Evolutionary conservation across 2,888 invertebrate species (phyloP).

Genomic region (Xestia c-nigrum): DNA sequence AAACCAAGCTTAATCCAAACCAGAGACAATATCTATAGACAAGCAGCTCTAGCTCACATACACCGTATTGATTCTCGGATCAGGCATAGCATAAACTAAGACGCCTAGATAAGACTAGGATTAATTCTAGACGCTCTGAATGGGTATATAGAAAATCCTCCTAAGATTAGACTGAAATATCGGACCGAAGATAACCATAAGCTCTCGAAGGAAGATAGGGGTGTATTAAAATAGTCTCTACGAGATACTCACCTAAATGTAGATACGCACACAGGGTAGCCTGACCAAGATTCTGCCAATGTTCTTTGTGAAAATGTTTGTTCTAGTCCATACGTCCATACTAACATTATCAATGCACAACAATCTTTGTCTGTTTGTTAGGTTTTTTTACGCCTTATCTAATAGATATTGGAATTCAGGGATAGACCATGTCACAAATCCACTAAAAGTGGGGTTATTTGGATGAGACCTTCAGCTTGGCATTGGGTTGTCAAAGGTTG

Average conservation of each 20-base stretch:
- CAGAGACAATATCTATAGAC: not conserved
- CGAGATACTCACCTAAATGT: not conserved
- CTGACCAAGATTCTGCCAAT: not conserved
- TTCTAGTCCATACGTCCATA: too few species aligned
- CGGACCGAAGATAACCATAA: constrained; percentile 8
- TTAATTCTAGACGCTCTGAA: constrained; percentile 31
- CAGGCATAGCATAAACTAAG: constrained; percentile 33
- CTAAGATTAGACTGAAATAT: constrained; percentile 34
- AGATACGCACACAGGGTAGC: not conserved
- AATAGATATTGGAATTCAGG: too few species aligned
- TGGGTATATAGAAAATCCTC: constrained; percentile 38
- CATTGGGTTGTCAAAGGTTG: too few species aligned
- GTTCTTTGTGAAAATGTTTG: not conserved
- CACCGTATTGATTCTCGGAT: constrained; percentile 39
- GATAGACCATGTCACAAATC: too few species aligned
- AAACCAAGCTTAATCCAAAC: not conserved
- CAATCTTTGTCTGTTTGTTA: too few species aligned
- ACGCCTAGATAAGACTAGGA: constrained; percentile 38
- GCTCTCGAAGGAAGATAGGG: not conserved
- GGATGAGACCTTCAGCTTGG: too few species aligned
- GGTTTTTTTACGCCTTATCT: too few species aligned
- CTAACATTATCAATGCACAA: too few species aligned
- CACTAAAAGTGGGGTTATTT: too few species aligned
- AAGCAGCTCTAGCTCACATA: not conserved
- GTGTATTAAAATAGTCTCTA: not conserved